Evolutionary conservation across 2,888 invertebrate species (phyloP), one percentile per base, ranked within the genome.

Genomic region (Griposia aprilina): DNA sequence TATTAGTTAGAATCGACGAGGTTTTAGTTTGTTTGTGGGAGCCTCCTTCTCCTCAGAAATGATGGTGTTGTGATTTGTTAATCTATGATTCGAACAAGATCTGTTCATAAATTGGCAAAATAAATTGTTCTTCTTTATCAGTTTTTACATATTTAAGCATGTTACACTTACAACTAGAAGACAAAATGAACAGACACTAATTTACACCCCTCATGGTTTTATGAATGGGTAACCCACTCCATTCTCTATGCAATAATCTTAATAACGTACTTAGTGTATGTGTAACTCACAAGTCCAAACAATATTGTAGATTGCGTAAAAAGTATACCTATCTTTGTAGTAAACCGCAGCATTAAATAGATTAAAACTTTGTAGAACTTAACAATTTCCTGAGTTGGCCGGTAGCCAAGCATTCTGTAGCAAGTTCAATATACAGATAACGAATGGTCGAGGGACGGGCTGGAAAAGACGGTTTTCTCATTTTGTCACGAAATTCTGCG

Each of bases 1-100:
- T 94, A 94, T 94, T 94, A 91, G 90, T 91, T 89, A 87, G 88
- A 87, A 83, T 89, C 87, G 87, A 81, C 83, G 82, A 82, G 80
- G 81, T 84, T 87, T 88, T 89, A 84, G 45, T 90, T 88, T 87
- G 83, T 76, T 74, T 80, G 73, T 71, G 74, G 59, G 82, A n/a
- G n/a, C n/a, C n/a, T n/a, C n/a, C n/a, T n/a, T n/a, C n/a, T n/a
- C n/a, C n/a, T n/a, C n/a, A n/a, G n/a, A n/a, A n/a, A n/a, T n/a
- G n/a, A n/a, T n/a, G n/a, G 13, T 81, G 55, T 48, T 71, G 36
- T 26, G 48, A 55, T 66, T 78, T 78, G n/a, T 23, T 52, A 17
- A 67, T 77, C 13, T 50, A 26, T 45, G 45, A 45, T 65, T 59
- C 23, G 8, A 57, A 62, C 52, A 45, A n/a, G 7, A 13, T 23